These are phyloP conservation scores for Picus viridis DNA, from an alignment of 2,797 vertebrate species.

Conservation along the genomic window DNA sequence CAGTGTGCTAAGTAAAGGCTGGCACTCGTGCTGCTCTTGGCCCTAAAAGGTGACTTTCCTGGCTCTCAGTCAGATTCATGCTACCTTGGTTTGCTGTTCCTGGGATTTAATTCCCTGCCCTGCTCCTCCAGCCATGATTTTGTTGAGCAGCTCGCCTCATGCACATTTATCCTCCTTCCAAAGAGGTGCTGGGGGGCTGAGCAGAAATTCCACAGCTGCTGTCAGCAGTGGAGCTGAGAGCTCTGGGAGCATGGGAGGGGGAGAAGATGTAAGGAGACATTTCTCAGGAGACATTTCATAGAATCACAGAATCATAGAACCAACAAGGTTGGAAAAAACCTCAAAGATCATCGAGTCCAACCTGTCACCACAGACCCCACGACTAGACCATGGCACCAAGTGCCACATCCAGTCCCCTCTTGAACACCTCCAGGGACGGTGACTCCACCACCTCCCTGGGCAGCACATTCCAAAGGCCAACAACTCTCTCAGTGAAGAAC, in stretches of 20 bases:
- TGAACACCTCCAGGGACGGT: too few relatives aligned
- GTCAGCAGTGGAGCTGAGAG: background rate
- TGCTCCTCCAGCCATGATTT: background rate
- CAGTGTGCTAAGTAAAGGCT: background rate
- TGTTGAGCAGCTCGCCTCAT: background rate
- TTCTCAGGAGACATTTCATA: background rate
- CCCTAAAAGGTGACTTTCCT: background rate
- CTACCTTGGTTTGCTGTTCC: background rate
- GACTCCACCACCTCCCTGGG: too few relatives aligned
- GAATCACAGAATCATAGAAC: too few relatives aligned
- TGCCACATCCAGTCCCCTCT: too few relatives aligned
- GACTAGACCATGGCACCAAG: too few relatives aligned
- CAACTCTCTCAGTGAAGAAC: too few relatives aligned
- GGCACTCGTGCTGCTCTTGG: background rate
- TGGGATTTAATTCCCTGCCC: background rate
- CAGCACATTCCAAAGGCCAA: too few relatives aligned
- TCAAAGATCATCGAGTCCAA: too few relatives aligned
- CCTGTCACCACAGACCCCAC: too few relatives aligned
- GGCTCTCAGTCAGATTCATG: background rate
- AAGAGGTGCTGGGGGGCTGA: background rate
- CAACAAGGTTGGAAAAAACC: too few relatives aligned
- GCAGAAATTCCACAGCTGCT: background rate
- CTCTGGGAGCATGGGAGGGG: background rate
- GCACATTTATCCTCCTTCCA: background rate
- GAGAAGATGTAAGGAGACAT: background rate